phyloP scores from a whole-genome alignment of 2,113 vertebrate genomes.

The Natator depressus region DNA sequence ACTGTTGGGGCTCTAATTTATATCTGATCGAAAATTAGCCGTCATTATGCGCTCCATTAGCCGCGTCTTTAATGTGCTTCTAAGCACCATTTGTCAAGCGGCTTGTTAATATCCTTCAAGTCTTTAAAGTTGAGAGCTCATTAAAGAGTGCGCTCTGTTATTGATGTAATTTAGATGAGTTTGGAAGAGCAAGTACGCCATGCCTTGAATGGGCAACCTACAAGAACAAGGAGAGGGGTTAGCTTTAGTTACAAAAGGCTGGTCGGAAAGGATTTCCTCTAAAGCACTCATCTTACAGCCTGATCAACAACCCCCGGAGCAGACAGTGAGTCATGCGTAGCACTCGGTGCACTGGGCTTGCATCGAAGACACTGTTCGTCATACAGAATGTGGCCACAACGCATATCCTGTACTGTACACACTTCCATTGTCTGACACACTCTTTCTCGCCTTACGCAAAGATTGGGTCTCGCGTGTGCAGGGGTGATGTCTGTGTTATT shows the following conservation, averaged over 20 bases:
- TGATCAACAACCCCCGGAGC: neutral
- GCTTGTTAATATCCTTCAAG: constrained; percentile 99
- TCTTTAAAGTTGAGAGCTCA: constrained; percentile 99
- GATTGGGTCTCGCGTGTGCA: neutral
- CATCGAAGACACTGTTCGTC: neutral
- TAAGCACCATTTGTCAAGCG: constrained; percentile 99
- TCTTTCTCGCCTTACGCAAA: neutral
- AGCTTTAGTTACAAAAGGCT: neutral
- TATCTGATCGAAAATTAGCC: constrained; percentile 99
- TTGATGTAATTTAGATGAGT: constrained; percentile 96
- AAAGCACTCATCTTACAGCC: neutral
- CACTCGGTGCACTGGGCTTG: neutral
- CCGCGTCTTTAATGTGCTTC: constrained; percentile 99
- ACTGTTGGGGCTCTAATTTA: constrained; percentile 99
- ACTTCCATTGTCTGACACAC: too few relatives aligned
- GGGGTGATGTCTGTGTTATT: neutral
- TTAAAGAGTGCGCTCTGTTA: constrained; percentile 96
- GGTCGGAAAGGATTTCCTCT: neutral
- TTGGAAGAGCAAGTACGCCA: constrained; percentile 81
- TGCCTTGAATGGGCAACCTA: constrained; percentile 70
- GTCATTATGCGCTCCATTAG: constrained; percentile 99
- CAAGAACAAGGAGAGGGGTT: constrained; percentile 29
- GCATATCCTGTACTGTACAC: neutral
- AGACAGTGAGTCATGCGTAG: neutral
- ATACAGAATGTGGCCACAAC: neutral